Base-by-base conservation (phyloP, 2,113 vertebrate species). In the Alectura lathami region DNA sequence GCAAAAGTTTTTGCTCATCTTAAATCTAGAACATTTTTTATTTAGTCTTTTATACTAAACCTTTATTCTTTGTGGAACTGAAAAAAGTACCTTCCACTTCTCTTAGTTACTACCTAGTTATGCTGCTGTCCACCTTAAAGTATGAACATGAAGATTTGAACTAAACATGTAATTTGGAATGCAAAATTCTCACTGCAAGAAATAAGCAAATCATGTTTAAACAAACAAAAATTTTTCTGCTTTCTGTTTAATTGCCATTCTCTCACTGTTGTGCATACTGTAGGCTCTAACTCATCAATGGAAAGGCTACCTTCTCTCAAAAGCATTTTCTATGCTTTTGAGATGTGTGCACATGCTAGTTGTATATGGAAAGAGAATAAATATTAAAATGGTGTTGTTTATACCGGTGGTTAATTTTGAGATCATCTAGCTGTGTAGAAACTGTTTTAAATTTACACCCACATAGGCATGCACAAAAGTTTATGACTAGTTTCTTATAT, bases 1-100 rank as follows among this genome's bases (percentile, higher is more conserved):
- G 2, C 70, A 60, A 27, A 74, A 80, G 70, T 72, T 87, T 17
- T 69, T 84, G 45, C 60, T 86, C 85, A 59, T 27, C 54, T 91
- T 89, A 94, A 83, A 76, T 83, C 40, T 91, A 57, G 43, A 83
- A 24, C 11, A 62, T 82, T 95, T 88, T 93, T 73, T 30, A 85
- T 89, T 73, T 85, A 88, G 24, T 23, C 60, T 88, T 94, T 85
- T 80, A 83, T 57, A 89, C 60, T 83, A 91, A 95, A 89, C 24
- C 24, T 83, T 85, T 66, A 91, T 30, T 89, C 53, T 64, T 85
- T 24, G 21, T 24, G 43, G 16, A 13, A 72, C 62, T 56, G 32
- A 60, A 89, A 89, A 63, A 85, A 69, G 69, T 60, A 88, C 36
- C 67, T 89, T 75, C 48, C 27, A 43, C 70, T 91, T 87, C n/a